Conservation (phyloP, 2,888 invertebrate genomes). For the Eubasilissa splendida region DNA sequence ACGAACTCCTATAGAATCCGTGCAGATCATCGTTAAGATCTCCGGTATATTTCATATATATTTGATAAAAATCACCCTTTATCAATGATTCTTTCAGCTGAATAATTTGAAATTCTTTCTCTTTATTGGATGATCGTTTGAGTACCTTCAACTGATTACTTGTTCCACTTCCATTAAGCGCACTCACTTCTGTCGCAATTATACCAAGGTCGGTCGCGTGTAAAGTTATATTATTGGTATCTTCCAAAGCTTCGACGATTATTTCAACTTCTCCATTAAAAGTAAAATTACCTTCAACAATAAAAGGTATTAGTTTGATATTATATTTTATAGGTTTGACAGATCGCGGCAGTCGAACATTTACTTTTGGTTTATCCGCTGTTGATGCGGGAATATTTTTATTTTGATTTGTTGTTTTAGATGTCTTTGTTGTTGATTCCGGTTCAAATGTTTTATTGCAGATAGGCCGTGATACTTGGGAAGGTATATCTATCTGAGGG, state of each 20-base stretch:
- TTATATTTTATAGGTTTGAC: conserved; percentile 81
- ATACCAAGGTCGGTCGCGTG: conserved; percentile 83
- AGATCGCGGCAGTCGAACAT: conserved; percentile 80
- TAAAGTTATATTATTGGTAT: conserved; percentile 80
- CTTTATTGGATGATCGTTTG: conserved; percentile 72
- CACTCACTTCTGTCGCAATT: conserved; percentile 71
- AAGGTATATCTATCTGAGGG: conserved; percentile 69
- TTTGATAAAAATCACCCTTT: conserved; percentile 75
- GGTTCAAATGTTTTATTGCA: conserved; percentile 25
- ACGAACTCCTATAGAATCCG: conserved; percentile 89
- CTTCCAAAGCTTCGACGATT: conserved; percentile 74
- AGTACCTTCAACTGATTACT: conserved; percentile 65
- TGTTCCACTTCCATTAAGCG: conserved; percentile 64
- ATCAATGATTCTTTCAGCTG: conserved; percentile 73
- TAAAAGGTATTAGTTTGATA: conserved; percentile 80
- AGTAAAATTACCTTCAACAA: conserved; percentile 84
- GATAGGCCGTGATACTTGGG: conserved; percentile 63
- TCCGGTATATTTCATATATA: conserved; percentile 82
- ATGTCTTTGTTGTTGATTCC: neutral
- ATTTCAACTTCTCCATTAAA: conserved; percentile 82
- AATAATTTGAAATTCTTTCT: conserved; percentile 81
- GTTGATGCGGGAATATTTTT: conserved; percentile 51
- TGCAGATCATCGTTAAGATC: conserved; percentile 82
- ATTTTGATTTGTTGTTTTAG: conserved; percentile 1
- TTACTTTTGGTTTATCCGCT: conserved; percentile 63